These are phyloP conservation scores for Myotis lucifugus DNA, from an alignment of 2,113 vertebrate species.

Conservation along the genomic window DNA sequence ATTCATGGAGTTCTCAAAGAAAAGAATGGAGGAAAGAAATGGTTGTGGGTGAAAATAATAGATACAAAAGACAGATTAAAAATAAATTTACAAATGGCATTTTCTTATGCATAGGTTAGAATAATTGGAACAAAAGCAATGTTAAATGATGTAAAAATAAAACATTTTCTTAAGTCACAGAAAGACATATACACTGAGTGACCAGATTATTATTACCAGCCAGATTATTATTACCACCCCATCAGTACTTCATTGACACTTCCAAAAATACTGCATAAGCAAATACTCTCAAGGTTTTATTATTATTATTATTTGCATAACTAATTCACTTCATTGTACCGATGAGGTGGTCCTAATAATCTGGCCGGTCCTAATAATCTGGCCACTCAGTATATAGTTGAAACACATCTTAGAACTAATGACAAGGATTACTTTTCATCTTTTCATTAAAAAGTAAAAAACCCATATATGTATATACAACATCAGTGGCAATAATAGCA, in stretches of 20 bases:
- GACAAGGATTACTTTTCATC: not conserved
- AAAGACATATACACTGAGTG: not conserved
- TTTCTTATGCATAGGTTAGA: not conserved
- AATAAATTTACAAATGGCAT: not conserved
- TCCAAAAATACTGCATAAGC: too few species aligned
- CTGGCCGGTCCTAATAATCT: too few species aligned
- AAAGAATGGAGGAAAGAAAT: not conserved
- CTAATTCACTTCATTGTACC: too few species aligned
- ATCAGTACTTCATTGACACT: too few species aligned
- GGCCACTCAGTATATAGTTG: not conserved
- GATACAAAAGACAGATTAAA: not conserved
- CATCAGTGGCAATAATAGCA: not conserved
- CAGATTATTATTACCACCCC: too few species aligned
- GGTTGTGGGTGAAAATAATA: not conserved
- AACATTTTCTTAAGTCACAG: not conserved
- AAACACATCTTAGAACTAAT: not conserved
- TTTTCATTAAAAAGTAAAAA: not conserved
- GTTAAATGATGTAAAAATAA: not conserved
- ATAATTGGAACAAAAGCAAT: not conserved
- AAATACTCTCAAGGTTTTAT: too few species aligned
- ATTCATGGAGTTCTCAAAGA: not conserved
- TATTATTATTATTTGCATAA: too few species aligned
- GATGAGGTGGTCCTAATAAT: too few species aligned
- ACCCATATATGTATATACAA: not conserved
- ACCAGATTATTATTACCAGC: too few species aligned